Base-by-base conservation (phyloP, 2,888 invertebrate species). In the Metellina segmentata region DNA sequence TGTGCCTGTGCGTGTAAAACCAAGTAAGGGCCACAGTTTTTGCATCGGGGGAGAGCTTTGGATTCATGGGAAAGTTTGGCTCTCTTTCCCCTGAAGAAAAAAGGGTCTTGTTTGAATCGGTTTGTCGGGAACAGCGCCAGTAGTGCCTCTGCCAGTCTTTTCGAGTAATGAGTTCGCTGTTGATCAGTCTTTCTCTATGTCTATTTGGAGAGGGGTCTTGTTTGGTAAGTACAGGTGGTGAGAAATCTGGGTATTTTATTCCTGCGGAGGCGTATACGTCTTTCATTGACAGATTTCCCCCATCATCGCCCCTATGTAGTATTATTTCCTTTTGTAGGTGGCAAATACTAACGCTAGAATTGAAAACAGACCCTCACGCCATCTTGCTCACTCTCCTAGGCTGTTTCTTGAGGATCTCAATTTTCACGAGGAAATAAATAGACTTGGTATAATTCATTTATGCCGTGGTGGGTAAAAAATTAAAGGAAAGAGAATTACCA, bases 61-160 rank as follows among this genome's bases (percentile, higher is more conserved):
- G 49, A 69, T 69, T 77, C 85, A 75, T 86, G 86, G 86, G 78
- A 86, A 86, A 86, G 71, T 51, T 11, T 7, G 53, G 83, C 78
- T 70, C 78, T 69, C 69, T 11, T 7, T 34, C 52, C 70, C 20
- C 69, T 13, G 34, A 69, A 69, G 34, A 69, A 61, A 61, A 69
- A 69, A 48, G 69, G 69, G 4, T 7, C 83, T 61, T 83, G 82
- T 70, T 51, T 71, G 82, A 11, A n/a, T 69, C 16, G 4, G 34
- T 4, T 34, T 34, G 34, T 83, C 61, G 61, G 61, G 52, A 72
- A 72, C 52, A 72, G 72, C 13, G 51, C 72, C 83, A 83, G 72
- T 74, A 49, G 49, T 16, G 16, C 79, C 79, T 53, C 11, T 20
- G 61, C 20, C 61, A 20, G 61, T 79, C 34, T 20, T 53, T 61